phyloP scores from a whole-genome alignment of 2,797 vertebrate genomes.

The Tenualosa ilisha region DNA sequence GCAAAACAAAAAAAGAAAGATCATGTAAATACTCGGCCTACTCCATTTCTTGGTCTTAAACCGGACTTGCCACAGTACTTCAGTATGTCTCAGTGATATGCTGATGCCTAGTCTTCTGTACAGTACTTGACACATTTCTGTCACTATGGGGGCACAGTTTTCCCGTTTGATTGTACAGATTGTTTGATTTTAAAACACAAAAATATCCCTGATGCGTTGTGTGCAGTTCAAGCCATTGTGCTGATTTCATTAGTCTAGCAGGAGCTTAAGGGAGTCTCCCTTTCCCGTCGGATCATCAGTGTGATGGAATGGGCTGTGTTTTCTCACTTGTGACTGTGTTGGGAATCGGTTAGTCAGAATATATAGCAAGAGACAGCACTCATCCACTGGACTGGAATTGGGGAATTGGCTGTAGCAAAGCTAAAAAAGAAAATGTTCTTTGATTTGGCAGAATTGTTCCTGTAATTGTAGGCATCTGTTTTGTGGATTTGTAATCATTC shows the following conservation, averaged over 20 bases:
- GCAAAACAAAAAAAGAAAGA: no score
- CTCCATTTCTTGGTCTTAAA: background rate
- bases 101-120: background rate
- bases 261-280: background rate
- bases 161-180: background rate
- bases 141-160: background rate
- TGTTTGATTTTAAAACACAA: background rate
- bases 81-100: background rate
- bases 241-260: background rate
- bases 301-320: background rate
- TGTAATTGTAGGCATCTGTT: slow-evolving; percentile 21
- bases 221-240: background rate
- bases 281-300: background rate
- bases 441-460: slow-evolving; percentile 1
- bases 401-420: background rate
- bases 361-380: background rate
- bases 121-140: background rate
- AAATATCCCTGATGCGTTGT: background rate
- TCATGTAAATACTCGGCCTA: no score
- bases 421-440: background rate
- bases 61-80: background rate
- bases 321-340: background rate
- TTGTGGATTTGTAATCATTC: background rate
- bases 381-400: background rate
- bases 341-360: background rate